Base-by-base conservation (phyloP, 2,888 invertebrate species). In the Patella depressa region DNA sequence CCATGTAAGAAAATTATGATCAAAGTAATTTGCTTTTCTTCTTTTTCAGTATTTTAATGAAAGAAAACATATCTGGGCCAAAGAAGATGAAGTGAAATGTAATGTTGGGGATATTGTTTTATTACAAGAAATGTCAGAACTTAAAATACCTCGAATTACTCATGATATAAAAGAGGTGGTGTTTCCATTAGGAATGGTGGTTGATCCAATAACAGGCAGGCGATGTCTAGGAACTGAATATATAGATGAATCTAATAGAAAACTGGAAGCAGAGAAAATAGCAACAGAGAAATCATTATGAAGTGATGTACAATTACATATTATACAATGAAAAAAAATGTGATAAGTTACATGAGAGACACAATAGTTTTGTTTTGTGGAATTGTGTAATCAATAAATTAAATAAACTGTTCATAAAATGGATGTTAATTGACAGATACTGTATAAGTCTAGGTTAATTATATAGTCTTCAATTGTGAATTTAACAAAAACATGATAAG, bases 161-260 rank as follows among this genome's bases (percentile, higher is more conserved):
- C 81, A 86, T 80, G 79, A 85, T 79, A 77, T 89, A 19, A 80
- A 83, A 34, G 85, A 86, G 54, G 78, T 85, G 5, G 80, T 89
- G 54, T 89, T 84, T 77, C 84, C 86, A 77, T 77, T 84, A 34
- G 90, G 89, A 17, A 80, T 80, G 4, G 81, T 83, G 9, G 81
- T 84, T 17, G 90, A 89, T 77, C 90, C 90, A n/a, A 78, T 89
- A 7, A 89, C 89, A 29, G 89, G 89, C 7, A 74, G 81, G 29
- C 78, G 82, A 12, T 89, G 89, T 78, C 74, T 87, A 34, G 89
- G 89, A 7, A 84, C 81, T 29, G 78, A 85, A 53, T 90, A 85
- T 80, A 77, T 87, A 72, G 88, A 89, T 75, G 86, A 86, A 65
- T 79, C 81, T 11, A 53, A 72, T 59, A 74, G 84, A 76, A 76